Percentiles rank a stretch among this genome's conserved stretches.
Evolutionary conservation across 2,888 invertebrate species (phyloP).

Genomic region (Eumerus sabulonum): DNA sequence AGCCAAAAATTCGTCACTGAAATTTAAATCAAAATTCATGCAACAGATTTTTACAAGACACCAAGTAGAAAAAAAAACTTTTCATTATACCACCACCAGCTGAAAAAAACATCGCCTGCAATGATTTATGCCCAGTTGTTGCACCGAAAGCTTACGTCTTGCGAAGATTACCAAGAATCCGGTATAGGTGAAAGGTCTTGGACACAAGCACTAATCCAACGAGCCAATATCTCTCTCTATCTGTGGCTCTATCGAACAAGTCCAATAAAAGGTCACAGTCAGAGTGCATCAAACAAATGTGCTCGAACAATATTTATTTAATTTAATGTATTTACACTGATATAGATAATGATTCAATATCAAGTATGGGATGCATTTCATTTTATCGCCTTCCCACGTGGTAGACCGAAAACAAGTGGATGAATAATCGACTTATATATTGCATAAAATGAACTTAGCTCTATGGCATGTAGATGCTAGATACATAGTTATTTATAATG

Average conservation of each 20-base stretch:
- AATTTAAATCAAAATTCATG: too few species aligned
- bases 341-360: neutral
- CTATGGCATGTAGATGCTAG: too few species aligned
- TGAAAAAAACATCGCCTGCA: conserved; percentile 13
- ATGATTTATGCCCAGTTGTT: conserved; percentile 15
- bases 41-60: too few species aligned
- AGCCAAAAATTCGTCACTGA: too few species aligned
- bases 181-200: conserved; percentile 6
- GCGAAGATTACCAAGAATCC: conserved; percentile 15
- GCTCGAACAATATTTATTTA: too few species aligned
- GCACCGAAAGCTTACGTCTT: neutral
- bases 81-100: conserved; percentile 24
- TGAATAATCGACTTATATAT: too few species aligned
- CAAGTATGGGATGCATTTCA: conserved; percentile 19
- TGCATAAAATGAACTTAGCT: too few species aligned
- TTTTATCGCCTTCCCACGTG: neutral
- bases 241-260: neutral
- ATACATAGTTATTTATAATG: conserved; percentile 30
- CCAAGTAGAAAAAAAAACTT: neutral
- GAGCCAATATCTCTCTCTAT: conserved; percentile 1
- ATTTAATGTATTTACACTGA: neutral
- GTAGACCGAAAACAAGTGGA: neutral
- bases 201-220: too few species aligned
- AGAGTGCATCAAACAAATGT: neutral
- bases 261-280: conserved; percentile 6